phyloP scores from a whole-genome alignment of 2,113 vertebrate species.

The mouse (Mus musculus) region DNA sequence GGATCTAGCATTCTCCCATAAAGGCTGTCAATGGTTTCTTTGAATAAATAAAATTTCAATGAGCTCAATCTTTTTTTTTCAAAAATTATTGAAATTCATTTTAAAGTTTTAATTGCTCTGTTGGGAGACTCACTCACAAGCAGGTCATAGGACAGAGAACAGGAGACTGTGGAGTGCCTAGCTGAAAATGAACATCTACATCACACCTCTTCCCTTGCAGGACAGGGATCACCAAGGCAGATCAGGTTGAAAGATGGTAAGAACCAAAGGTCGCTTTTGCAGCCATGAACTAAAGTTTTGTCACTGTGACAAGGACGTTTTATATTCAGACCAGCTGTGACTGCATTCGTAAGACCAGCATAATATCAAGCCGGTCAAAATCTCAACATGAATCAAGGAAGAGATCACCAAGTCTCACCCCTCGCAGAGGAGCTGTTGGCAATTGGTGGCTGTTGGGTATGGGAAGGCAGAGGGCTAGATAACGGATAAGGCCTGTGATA shows the following conservation, averaged over 20 bases:
- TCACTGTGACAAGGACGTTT: too few relatives aligned
- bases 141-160: background rate
- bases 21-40: background rate
- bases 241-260: background rate
- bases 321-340: background rate
- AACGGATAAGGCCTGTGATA: background rate
- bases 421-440: background rate
- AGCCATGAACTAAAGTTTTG: too few relatives aligned
- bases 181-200: background rate
- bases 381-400: background rate
- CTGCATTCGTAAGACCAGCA: background rate
- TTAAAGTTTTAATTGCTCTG: constrained; percentile 41
- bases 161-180: too few relatives aligned
- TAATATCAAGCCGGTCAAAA: background rate
- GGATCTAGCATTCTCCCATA: background rate
- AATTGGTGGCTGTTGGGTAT: background rate
- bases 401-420: background rate
- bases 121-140: background rate
- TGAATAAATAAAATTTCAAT: background rate
- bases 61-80: background rate
- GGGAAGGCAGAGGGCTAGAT: background rate
- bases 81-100: background rate
- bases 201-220: background rate
- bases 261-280: background rate
- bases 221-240: background rate